These are phyloP conservation scores for Drosophila azteca DNA, from an alignment of 1,140 invertebrate species.

Conservation along the genomic window DNA sequence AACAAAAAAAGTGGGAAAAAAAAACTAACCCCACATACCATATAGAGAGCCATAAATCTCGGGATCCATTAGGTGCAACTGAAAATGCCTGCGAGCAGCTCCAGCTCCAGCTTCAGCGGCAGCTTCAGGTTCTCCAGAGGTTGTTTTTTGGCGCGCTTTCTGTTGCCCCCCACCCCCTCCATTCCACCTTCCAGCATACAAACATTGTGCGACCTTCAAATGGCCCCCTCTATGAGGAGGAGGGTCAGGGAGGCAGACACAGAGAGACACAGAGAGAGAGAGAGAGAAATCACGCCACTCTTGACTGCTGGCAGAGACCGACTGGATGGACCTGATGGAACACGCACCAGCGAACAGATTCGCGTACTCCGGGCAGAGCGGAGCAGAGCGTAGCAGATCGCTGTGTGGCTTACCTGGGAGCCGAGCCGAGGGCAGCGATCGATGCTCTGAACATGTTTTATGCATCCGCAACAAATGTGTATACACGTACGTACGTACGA, in stretches of 20 bases:
- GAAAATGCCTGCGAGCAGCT: conserved; percentile 53
- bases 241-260: too few species aligned
- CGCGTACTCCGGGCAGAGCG: too few species aligned
- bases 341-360: conserved; percentile 36
- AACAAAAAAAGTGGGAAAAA: conserved; percentile 1
- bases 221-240: conserved; percentile 26
- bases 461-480: conserved; percentile 71
- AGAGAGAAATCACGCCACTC: conserved; percentile 41
- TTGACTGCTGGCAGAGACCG: conserved; percentile 45
- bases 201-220: conserved; percentile 72
- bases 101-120: conserved; percentile 29
- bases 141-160: conserved; percentile 68
- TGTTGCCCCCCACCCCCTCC: conserved; percentile 17
- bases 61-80: conserved; percentile 71
- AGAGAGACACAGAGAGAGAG: too few species aligned
- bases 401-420: conserved; percentile 54
- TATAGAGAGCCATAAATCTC: conserved; percentile 66
- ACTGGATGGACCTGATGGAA: conserved; percentile 65
- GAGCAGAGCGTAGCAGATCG: background rate
- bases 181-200: conserved; percentile 3
- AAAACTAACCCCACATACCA: conserved; percentile 8
- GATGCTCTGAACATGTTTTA: conserved; percentile 72
- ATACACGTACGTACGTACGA: conserved; percentile 6
- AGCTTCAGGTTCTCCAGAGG: conserved; percentile 36
- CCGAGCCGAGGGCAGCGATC: conserved; percentile 51